phyloP scores from a whole-genome alignment of 2,888 invertebrate species.

The Tipula unca region DNA sequence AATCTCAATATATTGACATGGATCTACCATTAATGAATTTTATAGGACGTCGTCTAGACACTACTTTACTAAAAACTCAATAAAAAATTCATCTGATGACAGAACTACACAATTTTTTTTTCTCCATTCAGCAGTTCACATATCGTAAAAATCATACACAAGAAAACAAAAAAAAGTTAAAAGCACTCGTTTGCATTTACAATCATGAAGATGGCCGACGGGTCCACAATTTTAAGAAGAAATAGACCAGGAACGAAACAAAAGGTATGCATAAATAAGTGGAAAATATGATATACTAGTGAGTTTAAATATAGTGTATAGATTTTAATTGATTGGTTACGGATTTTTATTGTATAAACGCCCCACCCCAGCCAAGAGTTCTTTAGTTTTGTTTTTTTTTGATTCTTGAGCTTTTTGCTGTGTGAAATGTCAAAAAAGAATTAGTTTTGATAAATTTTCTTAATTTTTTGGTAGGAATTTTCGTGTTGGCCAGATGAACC shows the following conservation, averaged over 20 bases:
- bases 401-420: neutral
- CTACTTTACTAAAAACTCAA: neutral
- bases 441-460: neutral
- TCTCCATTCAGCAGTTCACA: neutral
- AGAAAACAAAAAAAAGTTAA: neutral
- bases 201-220: slow-evolving; percentile 76
- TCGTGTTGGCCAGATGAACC: slow-evolving; percentile 97
- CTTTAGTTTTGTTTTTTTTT: no score
- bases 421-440: neutral
- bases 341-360: neutral
- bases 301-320: neutral
- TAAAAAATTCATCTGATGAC: slow-evolving; percentile 15
- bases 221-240: slow-evolving; percentile 71
- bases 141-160: neutral
- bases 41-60: neutral
- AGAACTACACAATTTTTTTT: slow-evolving; percentile 1
- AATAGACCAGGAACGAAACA: slow-evolving; percentile 88
- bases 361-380: neutral
- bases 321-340: neutral
- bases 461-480: slow-evolving; percentile 63
- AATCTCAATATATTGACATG: neutral
- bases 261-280: slow-evolving; percentile 50
- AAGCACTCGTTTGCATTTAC: neutral
- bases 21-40: neutral
- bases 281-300: neutral